phyloP scores from a whole-genome alignment of 35 echinoderm and acorn worm species.

The Nesometra sesokonis region DNA sequence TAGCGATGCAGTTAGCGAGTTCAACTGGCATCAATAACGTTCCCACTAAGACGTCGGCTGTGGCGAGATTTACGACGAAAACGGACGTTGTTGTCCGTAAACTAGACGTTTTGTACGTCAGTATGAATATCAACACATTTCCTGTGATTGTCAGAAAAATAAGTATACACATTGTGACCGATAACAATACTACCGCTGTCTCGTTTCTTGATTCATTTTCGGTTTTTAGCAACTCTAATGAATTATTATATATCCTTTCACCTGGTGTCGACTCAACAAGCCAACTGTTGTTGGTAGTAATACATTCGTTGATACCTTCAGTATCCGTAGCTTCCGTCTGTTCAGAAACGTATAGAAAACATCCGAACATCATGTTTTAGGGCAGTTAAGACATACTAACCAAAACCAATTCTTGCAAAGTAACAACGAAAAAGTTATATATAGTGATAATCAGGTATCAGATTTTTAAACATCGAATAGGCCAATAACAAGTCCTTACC shows the following conservation, averaged over 20 bases:
- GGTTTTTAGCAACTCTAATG: not conserved
- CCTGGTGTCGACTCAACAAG: not conserved
- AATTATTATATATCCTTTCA: not conserved
- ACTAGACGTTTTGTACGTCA: constrained; percentile 23
- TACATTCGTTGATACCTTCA: no score
- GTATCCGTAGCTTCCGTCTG: no score
- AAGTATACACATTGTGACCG: constrained; percentile 20
- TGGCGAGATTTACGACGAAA: constrained; percentile 60
- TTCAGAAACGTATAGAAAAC: no score
- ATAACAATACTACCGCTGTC: not conserved
- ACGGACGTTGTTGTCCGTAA: constrained; percentile 50
- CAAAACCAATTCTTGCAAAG: no score
- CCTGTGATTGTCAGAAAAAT: constrained; percentile 38
- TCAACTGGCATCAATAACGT: constrained; percentile 31
- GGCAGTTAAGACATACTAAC: no score
- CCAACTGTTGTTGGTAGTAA: no score
- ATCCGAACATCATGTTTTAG: no score
- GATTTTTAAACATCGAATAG: no score
- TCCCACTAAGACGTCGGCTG: constrained; percentile 48
- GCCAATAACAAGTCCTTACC: no score
- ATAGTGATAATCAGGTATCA: no score
- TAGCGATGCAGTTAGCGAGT: constrained; percentile 28
- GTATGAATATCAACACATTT: constrained; percentile 43
- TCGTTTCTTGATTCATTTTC: not conserved
- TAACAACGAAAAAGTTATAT: no score